Evolutionary conservation across 2,113 vertebrate species (phyloP).

Genomic region (Pachycephala philippinensis): DNA sequence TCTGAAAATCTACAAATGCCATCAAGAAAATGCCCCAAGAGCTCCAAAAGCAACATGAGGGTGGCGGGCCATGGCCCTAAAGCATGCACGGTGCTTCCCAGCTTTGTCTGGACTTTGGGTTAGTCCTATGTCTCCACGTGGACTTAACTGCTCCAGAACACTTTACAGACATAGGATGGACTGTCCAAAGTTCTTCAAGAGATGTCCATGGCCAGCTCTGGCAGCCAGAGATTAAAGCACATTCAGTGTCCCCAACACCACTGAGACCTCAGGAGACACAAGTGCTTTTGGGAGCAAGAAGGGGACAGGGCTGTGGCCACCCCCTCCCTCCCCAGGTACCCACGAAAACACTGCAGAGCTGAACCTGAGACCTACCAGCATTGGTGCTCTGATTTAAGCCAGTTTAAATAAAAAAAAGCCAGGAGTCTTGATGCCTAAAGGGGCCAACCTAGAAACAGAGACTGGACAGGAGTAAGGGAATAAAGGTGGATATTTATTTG

Average conservation of each 20-base stretch:
- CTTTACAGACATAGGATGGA: neutral
- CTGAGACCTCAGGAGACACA: accelerated
- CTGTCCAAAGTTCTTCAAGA: neutral
- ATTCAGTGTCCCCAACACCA: neutral
- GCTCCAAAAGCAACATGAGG: neutral
- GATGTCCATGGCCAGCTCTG: accelerated
- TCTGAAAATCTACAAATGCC: neutral
- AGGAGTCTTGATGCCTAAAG: neutral
- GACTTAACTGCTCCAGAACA: neutral
- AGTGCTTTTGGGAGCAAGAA: neutral
- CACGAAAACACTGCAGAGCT: accelerated
- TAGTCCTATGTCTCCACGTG: neutral
- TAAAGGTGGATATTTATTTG: too few species aligned
- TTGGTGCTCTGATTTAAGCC: neutral
- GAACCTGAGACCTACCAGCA: neutral
- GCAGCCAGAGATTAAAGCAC: neutral
- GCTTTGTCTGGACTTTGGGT: neutral
- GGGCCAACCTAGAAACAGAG: too few species aligned
- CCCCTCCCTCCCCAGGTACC: neutral
- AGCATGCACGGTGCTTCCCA: accelerated
- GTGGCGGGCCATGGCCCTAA: too few species aligned
- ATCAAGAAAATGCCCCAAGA: neutral
- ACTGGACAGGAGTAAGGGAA: too few species aligned
- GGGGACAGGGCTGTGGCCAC: neutral
- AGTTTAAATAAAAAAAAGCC: neutral